Conservation (phyloP, 2,113 vertebrate genomes). For the Podarcis muralis region DNA sequence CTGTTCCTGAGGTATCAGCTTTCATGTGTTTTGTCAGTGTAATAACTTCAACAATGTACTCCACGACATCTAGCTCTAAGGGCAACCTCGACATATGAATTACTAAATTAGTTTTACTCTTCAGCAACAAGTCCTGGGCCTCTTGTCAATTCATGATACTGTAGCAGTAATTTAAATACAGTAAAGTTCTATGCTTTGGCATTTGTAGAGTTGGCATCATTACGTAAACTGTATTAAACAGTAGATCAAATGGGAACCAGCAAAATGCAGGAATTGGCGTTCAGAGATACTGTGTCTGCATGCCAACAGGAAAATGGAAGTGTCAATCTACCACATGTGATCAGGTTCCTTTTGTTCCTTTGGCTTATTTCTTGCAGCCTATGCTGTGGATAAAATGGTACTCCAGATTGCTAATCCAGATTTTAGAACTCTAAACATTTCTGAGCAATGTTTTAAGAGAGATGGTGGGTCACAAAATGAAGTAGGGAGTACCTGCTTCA, state of each 20-base stretch:
- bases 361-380: not conserved
- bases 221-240: slow-evolving; percentile 1
- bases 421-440: not conserved
- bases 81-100: not conserved
- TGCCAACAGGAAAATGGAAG: not conserved
- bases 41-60: slow-evolving; percentile 13
- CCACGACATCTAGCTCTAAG: slow-evolving; percentile 6
- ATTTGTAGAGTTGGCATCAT: slow-evolving; percentile 26
- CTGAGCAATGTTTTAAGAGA: not conserved
- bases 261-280: not conserved
- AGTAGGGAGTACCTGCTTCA: not conserved
- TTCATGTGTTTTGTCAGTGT: not conserved
- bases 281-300: not conserved
- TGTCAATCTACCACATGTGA: not conserved
- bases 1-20: not conserved
- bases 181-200: slow-evolving; percentile 27
- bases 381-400: not conserved
- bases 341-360: not conserved
- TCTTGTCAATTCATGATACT: slow-evolving; percentile 31
- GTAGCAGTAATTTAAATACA: slow-evolving; percentile 46
- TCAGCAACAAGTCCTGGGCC: slow-evolving; percentile 33
- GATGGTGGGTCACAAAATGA: not conserved
- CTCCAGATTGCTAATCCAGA: not conserved
- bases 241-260: slow-evolving; percentile 24
- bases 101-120: slow-evolving; percentile 46